Conservation (phyloP, 2,797 vertebrate genomes). For the Diplodus puntazzo region DNA sequence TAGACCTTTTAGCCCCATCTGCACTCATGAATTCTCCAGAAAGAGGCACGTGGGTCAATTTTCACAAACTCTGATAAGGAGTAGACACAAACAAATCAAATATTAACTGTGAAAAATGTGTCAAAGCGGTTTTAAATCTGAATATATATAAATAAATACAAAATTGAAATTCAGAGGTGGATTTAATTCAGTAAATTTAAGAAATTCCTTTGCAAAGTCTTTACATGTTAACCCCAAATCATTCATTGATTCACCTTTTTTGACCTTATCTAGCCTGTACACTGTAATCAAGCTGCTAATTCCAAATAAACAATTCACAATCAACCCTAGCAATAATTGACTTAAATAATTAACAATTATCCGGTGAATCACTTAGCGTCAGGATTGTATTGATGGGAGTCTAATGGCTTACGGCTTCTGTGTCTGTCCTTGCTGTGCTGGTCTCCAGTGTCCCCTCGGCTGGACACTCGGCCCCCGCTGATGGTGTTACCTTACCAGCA, state of each 20-base stretch:
- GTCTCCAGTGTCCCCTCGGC: constrained; percentile 57
- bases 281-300: constrained; percentile 1
- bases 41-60: constrained; percentile 7
- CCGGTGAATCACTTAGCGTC: constrained; percentile 5
- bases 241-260: not conserved
- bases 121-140: not conserved
- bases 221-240: not conserved
- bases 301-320: constrained; percentile 14
- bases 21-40: constrained; percentile 10
- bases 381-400: constrained; percentile 54
- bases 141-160: not conserved
- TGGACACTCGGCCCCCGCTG: constrained; percentile 42
- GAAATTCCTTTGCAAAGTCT: not conserved
- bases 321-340: constrained; percentile 9
- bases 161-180: not conserved
- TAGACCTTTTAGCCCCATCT: constrained; percentile 15
- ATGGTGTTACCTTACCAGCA: constrained; percentile 79
- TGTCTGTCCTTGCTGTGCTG: constrained; percentile 21
- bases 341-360: constrained; percentile 32
- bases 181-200: constrained; percentile 2
- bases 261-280: not conserved
- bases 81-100: constrained; percentile 15
- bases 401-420: constrained; percentile 58
- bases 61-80: constrained; percentile 12
- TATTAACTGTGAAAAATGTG: constrained; percentile 2